Conservation (phyloP, 1,140 invertebrate species). For the Aleiodes sp. region DNA sequence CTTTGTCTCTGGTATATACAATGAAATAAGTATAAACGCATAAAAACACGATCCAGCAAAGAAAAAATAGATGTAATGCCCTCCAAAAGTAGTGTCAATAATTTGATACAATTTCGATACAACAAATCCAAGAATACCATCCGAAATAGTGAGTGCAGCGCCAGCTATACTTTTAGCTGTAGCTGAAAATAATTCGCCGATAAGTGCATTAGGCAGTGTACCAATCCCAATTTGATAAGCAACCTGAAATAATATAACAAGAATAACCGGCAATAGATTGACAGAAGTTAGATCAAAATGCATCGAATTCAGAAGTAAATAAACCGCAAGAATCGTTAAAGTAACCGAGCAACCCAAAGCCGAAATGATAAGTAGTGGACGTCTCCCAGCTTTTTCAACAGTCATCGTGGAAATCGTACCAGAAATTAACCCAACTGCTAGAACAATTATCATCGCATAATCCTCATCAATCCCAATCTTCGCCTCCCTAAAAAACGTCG, state of each 20-base stretch:
- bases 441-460: slow-evolving; percentile 74
- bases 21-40: slow-evolving; percentile 54
- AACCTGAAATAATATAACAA: slow-evolving; percentile 76
- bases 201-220: slow-evolving; percentile 78
- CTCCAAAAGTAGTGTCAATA: slow-evolving; percentile 70
- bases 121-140: slow-evolving; percentile 79
- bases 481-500: slow-evolving; percentile 74
- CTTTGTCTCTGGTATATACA: slow-evolving; percentile 63
- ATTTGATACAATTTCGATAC: slow-evolving; percentile 81
- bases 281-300: slow-evolving; percentile 50
- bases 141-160: slow-evolving; percentile 70
- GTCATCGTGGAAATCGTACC: slow-evolving; percentile 72
- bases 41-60: slow-evolving; percentile 73
- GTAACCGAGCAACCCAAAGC: slow-evolving; percentile 68
- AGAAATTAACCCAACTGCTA: slow-evolving; percentile 74
- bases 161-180: slow-evolving; percentile 77
- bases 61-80: slow-evolving; percentile 77
- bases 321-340: slow-evolving; percentile 70
- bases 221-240: slow-evolving; percentile 79
- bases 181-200: slow-evolving; percentile 81
- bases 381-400: slow-evolving; percentile 77
- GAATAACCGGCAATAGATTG: slow-evolving; percentile 71
- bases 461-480: slow-evolving; percentile 67
- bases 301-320: slow-evolving; percentile 66
- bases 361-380: slow-evolving; percentile 74